A percentile compares a stretch with the other conserved stretches of the same genome.
phyloP scores from a whole-genome alignment of 2,888 invertebrate genomes.

The Atherix ibis region DNA sequence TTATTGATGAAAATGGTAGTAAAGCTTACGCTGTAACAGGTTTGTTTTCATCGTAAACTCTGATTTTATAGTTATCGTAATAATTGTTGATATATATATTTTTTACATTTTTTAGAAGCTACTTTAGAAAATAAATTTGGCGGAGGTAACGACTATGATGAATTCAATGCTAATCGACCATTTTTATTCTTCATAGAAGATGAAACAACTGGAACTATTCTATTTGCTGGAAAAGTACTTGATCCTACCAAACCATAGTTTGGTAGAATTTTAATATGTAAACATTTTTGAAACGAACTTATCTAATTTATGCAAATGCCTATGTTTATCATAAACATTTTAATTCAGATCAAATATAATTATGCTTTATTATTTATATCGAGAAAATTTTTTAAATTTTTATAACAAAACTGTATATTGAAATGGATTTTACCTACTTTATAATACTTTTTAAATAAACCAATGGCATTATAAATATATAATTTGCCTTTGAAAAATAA shows the following conservation, averaged over 20 bases:
- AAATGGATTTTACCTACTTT: too few species aligned
- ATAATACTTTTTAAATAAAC: too few species aligned
- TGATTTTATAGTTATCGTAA: constrained; percentile 2
- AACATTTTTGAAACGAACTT: too few species aligned
- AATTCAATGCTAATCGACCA: constrained; percentile 55
- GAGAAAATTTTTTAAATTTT: too few species aligned
- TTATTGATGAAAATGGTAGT: constrained; percentile 61
- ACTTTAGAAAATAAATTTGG: constrained; percentile 60
- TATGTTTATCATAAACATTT: too few species aligned
- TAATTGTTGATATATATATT: background rate
- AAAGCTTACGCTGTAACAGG: constrained; percentile 50
- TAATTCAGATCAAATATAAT: too few species aligned
- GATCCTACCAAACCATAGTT: constrained; percentile 41
- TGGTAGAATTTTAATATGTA: too few species aligned
- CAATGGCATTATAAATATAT: too few species aligned
- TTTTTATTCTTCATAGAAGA: constrained; percentile 71
- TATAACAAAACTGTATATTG: too few species aligned
- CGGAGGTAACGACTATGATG: constrained; percentile 38
- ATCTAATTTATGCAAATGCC: too few species aligned
- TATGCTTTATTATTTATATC: too few species aligned
- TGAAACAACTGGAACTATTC: constrained; percentile 50
- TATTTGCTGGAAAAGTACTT: constrained; percentile 57
- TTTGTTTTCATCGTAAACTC: constrained; percentile 11
- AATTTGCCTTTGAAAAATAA: too few species aligned
- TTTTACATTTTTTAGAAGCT: constrained; percentile 31